A percentile compares a stretch with the other conserved stretches of the same genome.
These are phyloP conservation scores for Rutpela maculata DNA, from an alignment of 2,888 invertebrate genomes.

Conservation along the genomic window DNA sequence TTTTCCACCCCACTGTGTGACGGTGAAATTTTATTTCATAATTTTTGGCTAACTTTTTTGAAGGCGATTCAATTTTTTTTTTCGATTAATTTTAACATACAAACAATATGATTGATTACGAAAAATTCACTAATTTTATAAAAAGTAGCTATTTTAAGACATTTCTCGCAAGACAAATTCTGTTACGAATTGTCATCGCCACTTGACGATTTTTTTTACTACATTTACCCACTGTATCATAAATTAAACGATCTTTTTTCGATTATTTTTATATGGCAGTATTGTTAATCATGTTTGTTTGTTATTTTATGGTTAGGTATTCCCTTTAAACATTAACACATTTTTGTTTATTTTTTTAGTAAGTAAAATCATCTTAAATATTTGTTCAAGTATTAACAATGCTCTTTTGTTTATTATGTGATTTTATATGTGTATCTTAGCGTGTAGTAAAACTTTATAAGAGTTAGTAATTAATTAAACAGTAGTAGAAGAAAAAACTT, in stretches of 20 bases:
- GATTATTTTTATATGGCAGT: background rate
- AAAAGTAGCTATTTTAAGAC: too few relatives aligned
- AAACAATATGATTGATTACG: too few relatives aligned
- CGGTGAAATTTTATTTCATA: too few relatives aligned
- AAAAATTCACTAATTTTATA: too few relatives aligned
- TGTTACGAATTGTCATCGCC: too few relatives aligned
- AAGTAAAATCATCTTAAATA: slow-evolving; percentile 11
- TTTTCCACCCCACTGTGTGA: too few relatives aligned
- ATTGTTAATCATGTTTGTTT: background rate
- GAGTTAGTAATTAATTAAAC: background rate
- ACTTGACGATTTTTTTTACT: too few relatives aligned
- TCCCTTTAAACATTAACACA: slow-evolving; percentile 10
- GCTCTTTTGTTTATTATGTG: background rate
- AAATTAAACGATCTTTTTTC: too few relatives aligned
- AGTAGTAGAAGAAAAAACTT: background rate
- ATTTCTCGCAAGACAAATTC: too few relatives aligned
- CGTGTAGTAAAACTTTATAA: background rate
- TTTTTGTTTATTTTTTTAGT: slow-evolving; percentile 9
- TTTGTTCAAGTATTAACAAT: slow-evolving; percentile 16
- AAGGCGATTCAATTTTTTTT: too few relatives aligned
- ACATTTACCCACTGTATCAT: background rate
- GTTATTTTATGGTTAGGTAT: slow-evolving; percentile 7
- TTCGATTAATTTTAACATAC: too few relatives aligned
- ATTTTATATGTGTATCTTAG: background rate
- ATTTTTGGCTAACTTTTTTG: too few relatives aligned